Conservation (phyloP, 2,113 vertebrate genomes). For the Gnathonemus echidnorhynchus region DNA sequence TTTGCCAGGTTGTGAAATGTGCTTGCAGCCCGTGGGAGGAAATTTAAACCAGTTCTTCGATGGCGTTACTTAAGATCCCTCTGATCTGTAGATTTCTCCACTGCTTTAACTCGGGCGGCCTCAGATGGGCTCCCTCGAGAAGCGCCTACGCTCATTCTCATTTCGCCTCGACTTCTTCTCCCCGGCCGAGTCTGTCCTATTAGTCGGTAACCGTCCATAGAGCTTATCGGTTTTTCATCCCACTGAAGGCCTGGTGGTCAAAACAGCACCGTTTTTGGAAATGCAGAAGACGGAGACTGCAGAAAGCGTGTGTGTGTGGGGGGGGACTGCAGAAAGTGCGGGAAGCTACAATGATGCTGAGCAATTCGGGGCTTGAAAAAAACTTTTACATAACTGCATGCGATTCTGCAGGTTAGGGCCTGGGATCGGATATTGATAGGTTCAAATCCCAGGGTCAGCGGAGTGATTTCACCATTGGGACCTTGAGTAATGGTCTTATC, state of each 20-base stretch:
- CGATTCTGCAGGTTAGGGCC: neutral
- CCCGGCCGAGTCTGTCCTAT: neutral
- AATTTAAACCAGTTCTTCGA: neutral
- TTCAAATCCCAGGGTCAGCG: neutral
- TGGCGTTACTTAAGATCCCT: neutral
- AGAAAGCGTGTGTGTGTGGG: neutral
- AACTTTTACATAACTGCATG: neutral
- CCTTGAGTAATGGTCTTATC: neutral
- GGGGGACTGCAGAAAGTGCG: too few species aligned
- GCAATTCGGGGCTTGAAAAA: neutral
- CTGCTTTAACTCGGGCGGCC: neutral
- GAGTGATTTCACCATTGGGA: neutral
- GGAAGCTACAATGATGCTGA: neutral
- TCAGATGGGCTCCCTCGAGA: neutral
- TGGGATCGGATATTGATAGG: neutral
- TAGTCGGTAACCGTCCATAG: neutral
- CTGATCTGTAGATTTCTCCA: neutral
- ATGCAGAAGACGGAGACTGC: neutral
- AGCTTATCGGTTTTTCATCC: neutral
- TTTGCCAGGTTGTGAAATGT: constrained; percentile 4
- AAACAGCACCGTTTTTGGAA: neutral
- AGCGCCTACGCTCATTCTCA: neutral
- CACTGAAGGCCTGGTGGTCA: neutral
- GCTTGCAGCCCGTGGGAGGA: neutral
- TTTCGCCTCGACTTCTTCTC: neutral